These are phyloP conservation scores for Agriopis marginaria DNA, from an alignment of 2,888 invertebrate species.

Conservation along the genomic window DNA sequence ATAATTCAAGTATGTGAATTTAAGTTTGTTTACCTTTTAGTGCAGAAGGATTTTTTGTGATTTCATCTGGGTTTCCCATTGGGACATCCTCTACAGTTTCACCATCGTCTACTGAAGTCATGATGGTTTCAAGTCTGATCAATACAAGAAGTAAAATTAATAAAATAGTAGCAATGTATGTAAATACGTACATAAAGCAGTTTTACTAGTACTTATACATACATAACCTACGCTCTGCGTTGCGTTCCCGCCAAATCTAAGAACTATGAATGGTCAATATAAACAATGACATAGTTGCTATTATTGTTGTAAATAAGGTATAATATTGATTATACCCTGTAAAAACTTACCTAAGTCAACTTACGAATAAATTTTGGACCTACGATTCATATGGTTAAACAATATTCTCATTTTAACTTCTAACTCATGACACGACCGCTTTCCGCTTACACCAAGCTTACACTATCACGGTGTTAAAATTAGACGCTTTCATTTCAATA, in stretches of 20 bases:
- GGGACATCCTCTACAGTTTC: conserved; percentile 73
- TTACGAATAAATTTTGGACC: background rate
- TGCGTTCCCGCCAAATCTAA: conserved; percentile 68
- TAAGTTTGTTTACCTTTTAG: conserved; percentile 83
- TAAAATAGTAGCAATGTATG: background rate
- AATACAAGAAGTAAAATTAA: conserved; percentile 18
- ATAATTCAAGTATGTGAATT: background rate
- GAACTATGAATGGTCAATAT: background rate
- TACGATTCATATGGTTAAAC: background rate
- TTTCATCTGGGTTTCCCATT: conserved; percentile 86
- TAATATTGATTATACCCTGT: background rate
- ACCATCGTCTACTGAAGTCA: conserved; percentile 77
- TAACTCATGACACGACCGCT: conserved; percentile 28
- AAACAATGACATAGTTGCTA: background rate
- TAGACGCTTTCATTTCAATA: conserved; percentile 43
- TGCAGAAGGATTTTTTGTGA: conserved; percentile 87
- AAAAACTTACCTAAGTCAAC: background rate
- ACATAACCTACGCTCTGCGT: conserved; percentile 38
- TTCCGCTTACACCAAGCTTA: background rate
- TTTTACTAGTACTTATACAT: background rate
- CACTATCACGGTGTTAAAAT: conserved; percentile 47
- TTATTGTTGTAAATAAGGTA: background rate
- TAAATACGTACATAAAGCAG: no score
- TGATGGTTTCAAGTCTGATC: conserved; percentile 47
- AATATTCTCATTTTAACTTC: conserved; percentile 2